phyloP scores from a whole-genome alignment of 2,797 vertebrate species.

The Pyrocephalus nanus region DNA sequence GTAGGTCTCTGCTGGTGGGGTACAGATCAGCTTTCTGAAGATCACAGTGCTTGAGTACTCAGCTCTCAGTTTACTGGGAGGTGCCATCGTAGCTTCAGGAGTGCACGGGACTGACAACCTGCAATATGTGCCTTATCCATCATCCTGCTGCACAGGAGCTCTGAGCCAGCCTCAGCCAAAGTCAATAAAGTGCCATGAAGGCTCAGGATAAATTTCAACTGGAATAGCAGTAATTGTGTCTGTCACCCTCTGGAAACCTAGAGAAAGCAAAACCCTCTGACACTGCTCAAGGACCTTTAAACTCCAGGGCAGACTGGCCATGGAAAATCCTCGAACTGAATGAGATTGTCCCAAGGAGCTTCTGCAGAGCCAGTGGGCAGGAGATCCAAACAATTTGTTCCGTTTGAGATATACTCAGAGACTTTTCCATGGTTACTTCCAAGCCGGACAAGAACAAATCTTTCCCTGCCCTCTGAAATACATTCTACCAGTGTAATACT shows the following conservation, averaged over 20 bases:
- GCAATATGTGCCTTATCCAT: neutral
- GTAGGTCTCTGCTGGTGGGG: neutral
- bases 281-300: neutral
- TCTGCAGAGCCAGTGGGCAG: neutral
- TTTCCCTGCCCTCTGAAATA: conserved; percentile 53
- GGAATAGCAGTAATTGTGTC: neutral
- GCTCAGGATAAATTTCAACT: neutral
- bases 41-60: neutral
- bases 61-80: neutral
- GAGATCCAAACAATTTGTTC: conserved; percentile 1
- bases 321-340: neutral
- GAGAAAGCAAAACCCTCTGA: neutral
- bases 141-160: neutral
- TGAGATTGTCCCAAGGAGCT: neutral
- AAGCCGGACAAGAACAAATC: conserved; percentile 29
- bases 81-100: neutral
- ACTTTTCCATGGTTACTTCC: conserved; percentile 37
- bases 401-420: conserved; percentile 30
- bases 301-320: neutral
- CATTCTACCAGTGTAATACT: neutral
- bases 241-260: neutral
- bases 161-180: neutral
- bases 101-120: neutral
- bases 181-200: neutral
- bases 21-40: neutral